phyloP scores from a whole-genome alignment of 2,797 vertebrate species.

The Macrochelys suwanniensis region DNA sequence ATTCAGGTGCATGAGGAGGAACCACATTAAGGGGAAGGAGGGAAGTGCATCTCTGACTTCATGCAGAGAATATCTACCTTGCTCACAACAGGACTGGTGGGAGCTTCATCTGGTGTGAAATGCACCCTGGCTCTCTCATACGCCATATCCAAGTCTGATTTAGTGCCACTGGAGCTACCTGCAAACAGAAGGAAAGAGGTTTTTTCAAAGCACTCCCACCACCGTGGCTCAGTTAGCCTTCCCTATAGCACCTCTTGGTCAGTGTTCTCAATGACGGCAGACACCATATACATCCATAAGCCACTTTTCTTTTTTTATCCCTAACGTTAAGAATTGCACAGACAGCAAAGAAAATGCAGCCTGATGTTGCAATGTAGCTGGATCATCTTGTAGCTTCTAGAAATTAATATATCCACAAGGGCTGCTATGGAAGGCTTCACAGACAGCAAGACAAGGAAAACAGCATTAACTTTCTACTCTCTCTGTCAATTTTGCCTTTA shows the following conservation, averaged over 20 bases:
- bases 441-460: neutral
- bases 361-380: accelerated
- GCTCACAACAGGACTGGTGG: conserved; percentile 75
- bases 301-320: neutral
- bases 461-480: neutral
- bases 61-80: conserved; percentile 82
- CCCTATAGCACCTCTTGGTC: neutral
- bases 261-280: neutral
- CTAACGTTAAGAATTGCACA: neutral
- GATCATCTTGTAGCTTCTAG: neutral
- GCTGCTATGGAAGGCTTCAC: neutral
- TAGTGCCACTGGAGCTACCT: conserved; percentile 51
- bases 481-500: neutral
- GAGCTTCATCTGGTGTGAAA: conserved; percentile 79
- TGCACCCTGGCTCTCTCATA: conserved; percentile 83
- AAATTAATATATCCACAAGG: neutral
- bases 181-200: neutral
- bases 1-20: accelerated
- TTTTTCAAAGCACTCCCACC: neutral
- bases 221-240: neutral
- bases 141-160: conserved; percentile 80
- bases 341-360: neutral
- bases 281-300: accelerated
- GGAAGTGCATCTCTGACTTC: neutral
- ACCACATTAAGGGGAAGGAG: neutral